These are phyloP conservation scores for Hanleya hanleyi DNA, from an alignment of 2,888 invertebrate genomes.

Conservation along the genomic window DNA sequence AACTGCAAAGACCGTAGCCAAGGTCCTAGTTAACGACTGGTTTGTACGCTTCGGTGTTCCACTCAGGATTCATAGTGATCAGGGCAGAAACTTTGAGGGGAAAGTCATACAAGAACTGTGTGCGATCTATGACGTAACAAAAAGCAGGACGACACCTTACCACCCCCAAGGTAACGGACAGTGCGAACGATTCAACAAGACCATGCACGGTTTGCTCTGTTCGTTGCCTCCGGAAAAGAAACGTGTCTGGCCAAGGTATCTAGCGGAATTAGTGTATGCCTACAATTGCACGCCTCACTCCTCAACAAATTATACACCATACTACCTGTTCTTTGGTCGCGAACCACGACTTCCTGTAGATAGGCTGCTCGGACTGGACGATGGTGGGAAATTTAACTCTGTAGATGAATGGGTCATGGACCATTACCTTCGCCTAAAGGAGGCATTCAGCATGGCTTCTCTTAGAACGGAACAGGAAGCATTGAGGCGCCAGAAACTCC, in stretches of 20 bases:
- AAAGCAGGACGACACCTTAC: slow-evolving; percentile 1
- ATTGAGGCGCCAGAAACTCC: not conserved
- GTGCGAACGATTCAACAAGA: slow-evolving; percentile 1
- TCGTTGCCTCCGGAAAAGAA: slow-evolving; percentile 12
- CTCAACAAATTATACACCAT: slow-evolving; percentile 10
- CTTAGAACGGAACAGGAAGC: slow-evolving; percentile 15
- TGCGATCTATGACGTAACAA: not conserved
- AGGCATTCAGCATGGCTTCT: slow-evolving; percentile 1
- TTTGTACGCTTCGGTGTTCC: slow-evolving; percentile 19
- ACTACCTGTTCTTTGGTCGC: slow-evolving; percentile 15
- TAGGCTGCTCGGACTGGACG: not conserved
- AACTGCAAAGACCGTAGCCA: slow-evolving; percentile 16
- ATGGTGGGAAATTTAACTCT: not conserved
- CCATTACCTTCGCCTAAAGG: slow-evolving; percentile 13
- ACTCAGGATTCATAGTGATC: slow-evolving; percentile 8
- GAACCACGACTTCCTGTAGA: slow-evolving; percentile 11
- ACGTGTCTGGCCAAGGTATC: not conserved
- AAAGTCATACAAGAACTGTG: slow-evolving; percentile 18
- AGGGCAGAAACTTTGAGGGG: slow-evolving; percentile 15
- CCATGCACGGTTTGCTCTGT: not conserved
- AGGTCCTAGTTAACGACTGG: slow-evolving; percentile 19
- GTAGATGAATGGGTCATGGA: slow-evolving; percentile 14
- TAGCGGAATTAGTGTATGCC: slow-evolving; percentile 5
- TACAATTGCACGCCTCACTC: slow-evolving; percentile 16
- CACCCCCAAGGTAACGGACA: slow-evolving; percentile 14